phyloP scores from a whole-genome alignment of 2,888 invertebrate species.

The Leptinotarsa haldemani region DNA sequence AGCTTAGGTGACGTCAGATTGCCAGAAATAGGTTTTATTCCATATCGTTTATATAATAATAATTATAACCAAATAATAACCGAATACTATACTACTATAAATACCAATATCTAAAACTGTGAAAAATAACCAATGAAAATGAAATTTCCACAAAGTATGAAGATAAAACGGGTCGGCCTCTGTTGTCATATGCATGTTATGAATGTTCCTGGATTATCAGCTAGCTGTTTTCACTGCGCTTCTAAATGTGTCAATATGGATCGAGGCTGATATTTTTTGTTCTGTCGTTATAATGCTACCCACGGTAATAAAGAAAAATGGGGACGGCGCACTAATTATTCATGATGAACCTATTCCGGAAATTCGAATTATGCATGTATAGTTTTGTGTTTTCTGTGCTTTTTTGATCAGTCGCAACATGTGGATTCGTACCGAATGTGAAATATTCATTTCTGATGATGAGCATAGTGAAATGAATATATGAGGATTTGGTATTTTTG shows the following conservation, averaged over 20 bases:
- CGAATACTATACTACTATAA: too few species aligned
- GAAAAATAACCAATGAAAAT: too few species aligned
- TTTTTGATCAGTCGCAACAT: neutral
- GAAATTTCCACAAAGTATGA: too few species aligned
- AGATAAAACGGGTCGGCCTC: too few species aligned
- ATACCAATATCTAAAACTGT: too few species aligned
- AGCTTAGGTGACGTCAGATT: too few species aligned
- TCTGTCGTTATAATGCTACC: constrained; percentile 8
- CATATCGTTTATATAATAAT: too few species aligned
- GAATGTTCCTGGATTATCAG: constrained; percentile 15
- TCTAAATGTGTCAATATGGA: constrained; percentile 21
- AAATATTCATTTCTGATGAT: constrained; percentile 9
- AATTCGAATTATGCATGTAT: constrained; percentile 16
- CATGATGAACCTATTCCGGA: constrained; percentile 21
- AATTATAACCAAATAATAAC: too few species aligned
- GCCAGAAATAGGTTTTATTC: too few species aligned
- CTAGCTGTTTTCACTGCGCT: constrained; percentile 13
- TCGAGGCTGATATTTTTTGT: constrained; percentile 11
- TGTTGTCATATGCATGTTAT: constrained; percentile 8
- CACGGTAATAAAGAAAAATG: constrained; percentile 21
- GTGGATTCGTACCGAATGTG: neutral
- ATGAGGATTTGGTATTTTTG: neutral
- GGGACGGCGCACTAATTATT: constrained; percentile 14
- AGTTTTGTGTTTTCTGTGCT: neutral
- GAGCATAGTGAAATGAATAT: neutral